Evolutionary conservation across 2,888 invertebrate species (phyloP), one percentile per base, ranked within the genome.

Genomic region (Pachymerium ferrugineum): DNA sequence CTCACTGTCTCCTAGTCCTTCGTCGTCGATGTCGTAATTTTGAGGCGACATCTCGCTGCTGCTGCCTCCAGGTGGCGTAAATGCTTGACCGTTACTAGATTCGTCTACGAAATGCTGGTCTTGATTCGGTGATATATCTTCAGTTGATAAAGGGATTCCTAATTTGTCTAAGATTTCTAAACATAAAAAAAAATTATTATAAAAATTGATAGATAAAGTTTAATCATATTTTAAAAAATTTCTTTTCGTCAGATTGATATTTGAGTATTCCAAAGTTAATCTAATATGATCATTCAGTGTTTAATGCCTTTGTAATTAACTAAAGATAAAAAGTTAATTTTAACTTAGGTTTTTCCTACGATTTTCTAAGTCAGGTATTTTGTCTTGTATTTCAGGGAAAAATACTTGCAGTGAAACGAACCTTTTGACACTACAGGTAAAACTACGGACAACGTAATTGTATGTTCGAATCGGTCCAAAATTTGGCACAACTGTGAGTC

Each of bases 401-500:
- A 38, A 38, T 38, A 70, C 12, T 70, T 4, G n/a, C 10, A 47
- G 4, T 69, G 14, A 47, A 81, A 81, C 79, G 82, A 84, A 86
- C 87, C 86, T 81, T 86, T 83, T 80, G 86, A 86, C 19, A 85
- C 85, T 76, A 87, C 86, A 12, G 90, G 90, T 76, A 90, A 83
- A 77, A 85, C 82, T 72, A 90, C 82, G 79, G 86, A 86, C 74
- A 90, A 81, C 76, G 86, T 86, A 76, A 89, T 87, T 67, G 90
- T 85, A 79, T 88, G 84, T 77, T 86, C 86, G 78, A 88, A 87
- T 74, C 86, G 84, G 76, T 86, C 85, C 31, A 87, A 83, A 75
- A 88, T 80, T 76, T 83, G 82, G 78, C 84, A 84, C 77, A 88
- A 82, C 78, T 83, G 83, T 5, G 86, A 85, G 72, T 83, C 79